These are phyloP conservation scores for Himalopsyche anomala DNA, from an alignment of 2,888 invertebrate species.

Conservation along the genomic window DNA sequence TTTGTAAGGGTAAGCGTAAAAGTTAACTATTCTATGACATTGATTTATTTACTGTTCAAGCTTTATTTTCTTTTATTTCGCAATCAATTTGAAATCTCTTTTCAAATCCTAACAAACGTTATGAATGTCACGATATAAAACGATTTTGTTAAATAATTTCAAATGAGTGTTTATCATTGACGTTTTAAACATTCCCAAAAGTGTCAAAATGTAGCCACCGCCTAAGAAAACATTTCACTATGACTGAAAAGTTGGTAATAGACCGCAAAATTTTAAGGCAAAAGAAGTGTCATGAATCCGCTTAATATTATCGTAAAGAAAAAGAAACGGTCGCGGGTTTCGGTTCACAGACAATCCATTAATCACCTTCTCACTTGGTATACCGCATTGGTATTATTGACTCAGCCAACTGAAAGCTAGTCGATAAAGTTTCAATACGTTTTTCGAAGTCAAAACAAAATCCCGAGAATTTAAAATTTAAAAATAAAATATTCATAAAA, in stretches of 20 bases:
- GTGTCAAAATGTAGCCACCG: neutral
- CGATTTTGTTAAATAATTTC: too few relatives aligned
- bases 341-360: conserved; percentile 51
- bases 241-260: neutral
- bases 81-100: too few relatives aligned
- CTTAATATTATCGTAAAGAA: conserved; percentile 54
- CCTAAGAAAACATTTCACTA: neutral
- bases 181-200: too few relatives aligned
- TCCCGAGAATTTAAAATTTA: neutral
- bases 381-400: conserved; percentile 46
- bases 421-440: neutral
- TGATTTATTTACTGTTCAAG: too few relatives aligned
- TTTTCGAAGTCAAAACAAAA: neutral
- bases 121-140: too few relatives aligned
- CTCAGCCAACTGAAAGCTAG: neutral
- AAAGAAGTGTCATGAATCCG: conserved; percentile 57
- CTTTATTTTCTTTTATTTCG: too few relatives aligned
- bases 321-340: conserved; percentile 48
- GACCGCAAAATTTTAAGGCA: conserved; percentile 13
- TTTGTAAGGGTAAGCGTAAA: too few relatives aligned
- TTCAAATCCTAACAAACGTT: too few relatives aligned
- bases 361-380: conserved; percentile 55
- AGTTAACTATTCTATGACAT: too few relatives aligned
- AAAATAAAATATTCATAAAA: neutral
- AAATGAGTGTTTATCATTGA: too few relatives aligned